Conservation (phyloP, 1,140 invertebrate species). For the Drosophila sulfurigaster region DNA sequence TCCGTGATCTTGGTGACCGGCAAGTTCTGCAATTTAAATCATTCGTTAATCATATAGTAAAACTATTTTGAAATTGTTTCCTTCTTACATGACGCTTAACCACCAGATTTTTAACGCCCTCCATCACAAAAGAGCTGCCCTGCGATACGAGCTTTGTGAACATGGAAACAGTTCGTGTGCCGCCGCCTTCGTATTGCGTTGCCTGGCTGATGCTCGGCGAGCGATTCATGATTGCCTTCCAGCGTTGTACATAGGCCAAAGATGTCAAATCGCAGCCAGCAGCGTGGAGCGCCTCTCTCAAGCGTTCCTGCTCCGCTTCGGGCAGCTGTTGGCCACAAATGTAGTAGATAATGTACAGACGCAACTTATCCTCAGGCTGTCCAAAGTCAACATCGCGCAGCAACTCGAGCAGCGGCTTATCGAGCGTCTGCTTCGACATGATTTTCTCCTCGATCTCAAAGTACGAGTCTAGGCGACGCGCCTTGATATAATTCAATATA, state of each 20-base stretch:
- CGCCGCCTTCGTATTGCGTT: constrained; percentile 95
- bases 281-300: constrained; percentile 90
- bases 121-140: constrained; percentile 99
- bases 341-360: constrained; percentile 98
- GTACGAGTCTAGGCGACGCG: constrained; percentile 95
- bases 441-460: constrained; percentile 99
- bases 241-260: constrained; percentile 94
- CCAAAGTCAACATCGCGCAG: constrained; percentile 95
- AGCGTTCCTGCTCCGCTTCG: constrained; percentile 93
- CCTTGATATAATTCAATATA: constrained; percentile 94
- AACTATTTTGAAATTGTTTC: neutral
- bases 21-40: constrained; percentile 88
- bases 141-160: constrained; percentile 99
- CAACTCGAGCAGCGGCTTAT: constrained; percentile 92
- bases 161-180: constrained; percentile 98
- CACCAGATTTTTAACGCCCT: constrained; percentile 99
- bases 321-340: constrained; percentile 92
- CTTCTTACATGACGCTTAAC: constrained; percentile 96
- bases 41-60: neutral
- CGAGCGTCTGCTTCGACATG: constrained; percentile 92
- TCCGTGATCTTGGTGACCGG: constrained; percentile 97
- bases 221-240: constrained; percentile 87
- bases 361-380: constrained; percentile 95
- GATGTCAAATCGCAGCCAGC: constrained; percentile 94
- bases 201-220: constrained; percentile 84